phyloP scores from a whole-genome alignment of 1,140 invertebrate species.

The Caenorhabditis latens region DNA sequence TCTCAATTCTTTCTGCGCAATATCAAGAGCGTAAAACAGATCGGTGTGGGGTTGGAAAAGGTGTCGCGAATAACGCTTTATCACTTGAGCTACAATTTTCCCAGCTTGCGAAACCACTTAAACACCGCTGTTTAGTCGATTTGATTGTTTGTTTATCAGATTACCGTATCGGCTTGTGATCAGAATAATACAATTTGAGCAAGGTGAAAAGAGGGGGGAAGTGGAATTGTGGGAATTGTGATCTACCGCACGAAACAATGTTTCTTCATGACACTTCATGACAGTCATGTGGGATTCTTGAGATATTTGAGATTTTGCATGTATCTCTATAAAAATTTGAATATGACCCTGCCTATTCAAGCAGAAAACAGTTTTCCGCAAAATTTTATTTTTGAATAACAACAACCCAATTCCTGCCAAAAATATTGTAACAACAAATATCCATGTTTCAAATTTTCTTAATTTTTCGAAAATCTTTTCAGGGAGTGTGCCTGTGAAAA shows the following conservation, averaged over 20 bases:
- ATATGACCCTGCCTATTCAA: no score
- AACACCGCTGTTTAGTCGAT: conserved; percentile 25
- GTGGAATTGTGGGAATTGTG: neutral
- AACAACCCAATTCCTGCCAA: no score
- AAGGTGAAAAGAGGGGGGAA: neutral
- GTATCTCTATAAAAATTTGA: no score
- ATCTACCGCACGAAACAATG: neutral
- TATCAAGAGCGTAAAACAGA: conserved; percentile 19
- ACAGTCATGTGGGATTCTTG: neutral
- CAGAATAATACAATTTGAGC: conserved; percentile 40
- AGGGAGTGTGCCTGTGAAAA: conserved; percentile 79
- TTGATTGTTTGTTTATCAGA: conserved; percentile 49
- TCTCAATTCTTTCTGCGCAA: conserved; percentile 29
- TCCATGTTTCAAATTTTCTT: no score
- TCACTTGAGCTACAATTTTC: conserved; percentile 56
- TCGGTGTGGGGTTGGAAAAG: neutral
- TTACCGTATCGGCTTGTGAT: conserved; percentile 50
- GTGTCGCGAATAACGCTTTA: conserved; percentile 51
- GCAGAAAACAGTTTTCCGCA: no score
- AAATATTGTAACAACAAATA: no score
- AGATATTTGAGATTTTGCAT: no score
- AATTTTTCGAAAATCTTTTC: neutral
- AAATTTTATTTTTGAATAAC: no score
- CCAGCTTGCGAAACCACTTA: conserved; percentile 55
- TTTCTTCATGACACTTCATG: no score